Base-by-base conservation (phyloP, 1,140 invertebrate genomes). In the Oscheius sp. region DNA sequence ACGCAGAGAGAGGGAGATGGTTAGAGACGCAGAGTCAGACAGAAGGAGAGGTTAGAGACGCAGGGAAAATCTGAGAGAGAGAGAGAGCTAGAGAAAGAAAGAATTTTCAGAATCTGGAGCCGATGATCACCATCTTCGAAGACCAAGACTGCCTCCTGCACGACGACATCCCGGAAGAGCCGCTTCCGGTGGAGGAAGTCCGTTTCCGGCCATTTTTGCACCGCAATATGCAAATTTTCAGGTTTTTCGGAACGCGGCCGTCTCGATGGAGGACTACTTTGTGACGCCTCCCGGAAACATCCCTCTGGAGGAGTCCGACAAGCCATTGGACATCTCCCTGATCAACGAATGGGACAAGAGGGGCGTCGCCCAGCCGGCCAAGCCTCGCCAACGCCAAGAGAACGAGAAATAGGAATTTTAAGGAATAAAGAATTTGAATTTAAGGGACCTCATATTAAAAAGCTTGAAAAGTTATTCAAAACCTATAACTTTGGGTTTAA, bases 251-350 rank as follows among this genome's bases (percentile, higher is more conserved):
- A 71, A 71, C 36, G 59, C 69, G 18, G 4, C 59, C 15, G 20
- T 63, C 18, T 29, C 38, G 28, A 26, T 49, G 31, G 69, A 71
- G 28, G 69, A 71, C 31, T 71, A 42, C 38, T 71, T 71, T 38
- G 69, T 71, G 7, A 71, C 69, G 1, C 69, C 69, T 1, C 69
- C 69, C 18, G 69, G 69, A 32, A 71, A 71, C 34, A 29, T 71
- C 0, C 69, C 69, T 4, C 69, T 71, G 29, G 69, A 71, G 18
- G 59, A 71, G 20, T 71, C 69, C 0, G 64, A 36, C 7, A 35
- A 63, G 32, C 36, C 34, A 3, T 65, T 71, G 7, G 69, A 71
- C 28, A 23, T 71, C 18, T 28, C 35, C 1, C 15, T 64, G 10
- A 71, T 71, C 42, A 71, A 71, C 31, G 31, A 71, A 20, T 71